Base-by-base conservation (phyloP, 2,888 invertebrate genomes). In the Drosophila emarginata region DNA sequence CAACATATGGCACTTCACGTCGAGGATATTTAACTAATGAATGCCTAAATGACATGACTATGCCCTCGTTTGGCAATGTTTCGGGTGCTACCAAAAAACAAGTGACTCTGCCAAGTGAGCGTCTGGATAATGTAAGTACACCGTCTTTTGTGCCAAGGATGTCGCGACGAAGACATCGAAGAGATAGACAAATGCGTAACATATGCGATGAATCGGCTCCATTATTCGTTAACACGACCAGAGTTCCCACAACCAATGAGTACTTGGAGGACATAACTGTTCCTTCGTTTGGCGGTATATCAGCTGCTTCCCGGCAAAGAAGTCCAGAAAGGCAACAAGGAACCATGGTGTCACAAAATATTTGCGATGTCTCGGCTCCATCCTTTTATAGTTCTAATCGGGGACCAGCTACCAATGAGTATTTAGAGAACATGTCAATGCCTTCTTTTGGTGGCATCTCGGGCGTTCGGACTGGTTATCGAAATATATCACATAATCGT, bases 71-170 rank as follows among this genome's bases (percentile, higher is more conserved):
- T 40, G 51, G 15, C 2, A 52, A 21, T 28, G 39, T 52, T 12
- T 64, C 72, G 0, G 56, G 36, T n/a, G 23, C 36, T 37, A 52
- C 61, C 3, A 18, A 36, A 0, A 26, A 26, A 7, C 65, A 65
- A 50, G 1, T 4, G 52, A 50, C 26, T 15, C 1, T 60, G 32
- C 52, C 72, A 6, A 60, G 23, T 18, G 77, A 75, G 2, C 70
- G 56, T 21, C 51, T 72, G 21, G 51, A 65, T 6, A 58, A 78
- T 26, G 61, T 72, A 0, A 73, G 61, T 53, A 61, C 61, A 2
- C 76, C 74, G 4, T 71, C 71, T 0, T 65, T 64, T 53, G 52
- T 7, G 4, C 14, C 32, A 4, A 39, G 45, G 37, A 39, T 18
- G 40, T 26, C 32, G 11, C n/a, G 52, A 9, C 4, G 14, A 14